These are phyloP conservation scores for Bettongia penicillata DNA, from an alignment of 2,113 vertebrate genomes.

Conservation along the genomic window DNA sequence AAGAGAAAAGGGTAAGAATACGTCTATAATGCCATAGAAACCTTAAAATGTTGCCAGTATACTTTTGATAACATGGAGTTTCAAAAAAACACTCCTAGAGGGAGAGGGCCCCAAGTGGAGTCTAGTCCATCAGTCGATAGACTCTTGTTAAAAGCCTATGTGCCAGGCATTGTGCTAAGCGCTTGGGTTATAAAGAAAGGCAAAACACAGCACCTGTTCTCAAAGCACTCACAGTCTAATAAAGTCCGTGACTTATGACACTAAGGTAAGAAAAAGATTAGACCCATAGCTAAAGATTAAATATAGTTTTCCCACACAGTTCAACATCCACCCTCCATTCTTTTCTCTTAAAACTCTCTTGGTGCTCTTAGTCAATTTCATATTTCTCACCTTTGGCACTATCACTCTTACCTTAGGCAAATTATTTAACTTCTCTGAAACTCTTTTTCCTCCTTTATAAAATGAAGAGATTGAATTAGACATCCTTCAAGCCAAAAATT, in stretches of 20 bases:
- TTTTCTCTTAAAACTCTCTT: neutral
- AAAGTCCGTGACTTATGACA: neutral
- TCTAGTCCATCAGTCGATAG: too few species aligned
- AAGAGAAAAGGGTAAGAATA: too few species aligned
- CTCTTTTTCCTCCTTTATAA: neutral
- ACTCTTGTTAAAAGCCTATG: neutral
- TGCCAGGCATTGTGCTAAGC: neutral
- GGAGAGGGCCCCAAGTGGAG: neutral
- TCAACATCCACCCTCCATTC: neutral
- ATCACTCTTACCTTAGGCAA: neutral
- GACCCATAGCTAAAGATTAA: neutral
- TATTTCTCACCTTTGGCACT: neutral
- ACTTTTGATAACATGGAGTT: neutral
- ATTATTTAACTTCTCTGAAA: neutral
- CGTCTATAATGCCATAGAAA: neutral
- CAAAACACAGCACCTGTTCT: neutral
- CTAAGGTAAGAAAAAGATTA: neutral
- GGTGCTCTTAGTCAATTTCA: neutral
- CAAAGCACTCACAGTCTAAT: neutral
- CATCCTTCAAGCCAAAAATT: too few species aligned
- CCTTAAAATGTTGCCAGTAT: neutral
- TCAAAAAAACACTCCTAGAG: neutral
- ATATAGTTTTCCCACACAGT: neutral
- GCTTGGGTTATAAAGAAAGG: neutral
- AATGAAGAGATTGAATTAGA: neutral